Conservation (phyloP, 2,113 vertebrate genomes). For the Lagopus muta region DNA sequence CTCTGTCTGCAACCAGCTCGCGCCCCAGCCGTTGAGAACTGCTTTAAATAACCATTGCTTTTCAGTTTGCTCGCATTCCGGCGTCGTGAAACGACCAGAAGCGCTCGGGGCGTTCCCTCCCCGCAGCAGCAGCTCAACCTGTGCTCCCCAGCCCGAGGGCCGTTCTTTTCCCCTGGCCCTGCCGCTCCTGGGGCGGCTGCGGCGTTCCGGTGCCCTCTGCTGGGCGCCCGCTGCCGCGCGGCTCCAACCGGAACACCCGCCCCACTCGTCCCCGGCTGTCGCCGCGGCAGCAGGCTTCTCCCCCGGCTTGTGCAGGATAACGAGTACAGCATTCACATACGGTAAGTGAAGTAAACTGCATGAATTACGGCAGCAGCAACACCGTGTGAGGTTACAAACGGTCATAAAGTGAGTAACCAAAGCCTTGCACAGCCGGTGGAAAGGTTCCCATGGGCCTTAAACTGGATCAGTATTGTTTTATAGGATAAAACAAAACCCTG, state of each 20-base stretch:
- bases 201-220: background rate
- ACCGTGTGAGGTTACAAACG: rapidly evolving
- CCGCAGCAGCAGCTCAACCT: no score
- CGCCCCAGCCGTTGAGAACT: rapidly evolving
- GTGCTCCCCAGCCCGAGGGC: rapidly evolving
- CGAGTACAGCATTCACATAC: no score
- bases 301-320: background rate
- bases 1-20: background rate
- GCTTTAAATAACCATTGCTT: rapidly evolving
- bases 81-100: rapidly evolving
- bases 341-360: background rate
- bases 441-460: rapidly evolving
- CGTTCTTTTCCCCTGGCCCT: no score
- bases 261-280: background rate
- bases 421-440: rapidly evolving
- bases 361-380: rapidly evolving
- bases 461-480: rapidly evolving
- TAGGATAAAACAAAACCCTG: background rate
- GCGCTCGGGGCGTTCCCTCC: rapidly evolving
- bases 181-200: no score
- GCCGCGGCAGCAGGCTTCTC: rapidly evolving
- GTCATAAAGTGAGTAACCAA: rapidly evolving
- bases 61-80: background rate
- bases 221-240: background rate
- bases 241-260: no score